These are phyloP conservation scores for Sparidentex hasta DNA, from an alignment of 2,797 vertebrate genomes.

Conservation along the genomic window DNA sequence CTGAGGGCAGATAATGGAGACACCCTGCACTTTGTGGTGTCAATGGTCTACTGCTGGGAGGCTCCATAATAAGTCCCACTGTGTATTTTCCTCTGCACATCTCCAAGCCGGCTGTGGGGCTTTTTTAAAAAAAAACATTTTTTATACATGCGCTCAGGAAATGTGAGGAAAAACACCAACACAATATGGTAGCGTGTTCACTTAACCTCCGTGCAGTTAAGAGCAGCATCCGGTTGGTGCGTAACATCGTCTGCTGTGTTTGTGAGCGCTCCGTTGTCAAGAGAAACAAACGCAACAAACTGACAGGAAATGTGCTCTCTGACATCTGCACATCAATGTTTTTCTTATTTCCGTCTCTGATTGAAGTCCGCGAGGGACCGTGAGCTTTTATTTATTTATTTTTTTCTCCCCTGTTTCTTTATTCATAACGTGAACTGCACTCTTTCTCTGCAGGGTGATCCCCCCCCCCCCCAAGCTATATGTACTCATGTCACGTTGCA, in stretches of 20 bases:
- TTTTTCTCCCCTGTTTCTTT: slow-evolving; percentile 3
- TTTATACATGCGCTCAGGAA: slow-evolving; percentile 30
- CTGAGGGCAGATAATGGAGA: slow-evolving; percentile 8
- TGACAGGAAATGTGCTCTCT: slow-evolving; percentile 9
- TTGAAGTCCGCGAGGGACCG: neutral
- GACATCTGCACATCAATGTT: slow-evolving; percentile 5
- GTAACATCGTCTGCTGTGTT: slow-evolving; percentile 1
- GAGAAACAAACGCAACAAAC: neutral
- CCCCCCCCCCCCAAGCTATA: neutral
- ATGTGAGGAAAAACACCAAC: slow-evolving; percentile 26
- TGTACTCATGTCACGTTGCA: slow-evolving; percentile 34
- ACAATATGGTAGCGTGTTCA: slow-evolving; percentile 39
- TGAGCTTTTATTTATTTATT: neutral
- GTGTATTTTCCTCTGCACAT: slow-evolving; percentile 49
- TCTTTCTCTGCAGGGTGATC: neutral
- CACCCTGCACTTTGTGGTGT: slow-evolving; percentile 35
- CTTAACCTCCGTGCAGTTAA: slow-evolving; percentile 50
- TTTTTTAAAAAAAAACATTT: slow-evolving; percentile 24
- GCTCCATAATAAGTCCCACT: slow-evolving; percentile 67
- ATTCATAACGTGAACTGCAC: neutral
- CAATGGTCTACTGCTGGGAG: slow-evolving; percentile 34
- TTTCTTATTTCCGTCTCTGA: neutral
- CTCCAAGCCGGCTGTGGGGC: slow-evolving; percentile 19
- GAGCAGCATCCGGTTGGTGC: slow-evolving; percentile 15
- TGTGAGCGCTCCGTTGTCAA: neutral